These are phyloP conservation scores for Teleopsis dalmanni DNA, from an alignment of 1,140 invertebrate genomes.

Conservation along the genomic window DNA sequence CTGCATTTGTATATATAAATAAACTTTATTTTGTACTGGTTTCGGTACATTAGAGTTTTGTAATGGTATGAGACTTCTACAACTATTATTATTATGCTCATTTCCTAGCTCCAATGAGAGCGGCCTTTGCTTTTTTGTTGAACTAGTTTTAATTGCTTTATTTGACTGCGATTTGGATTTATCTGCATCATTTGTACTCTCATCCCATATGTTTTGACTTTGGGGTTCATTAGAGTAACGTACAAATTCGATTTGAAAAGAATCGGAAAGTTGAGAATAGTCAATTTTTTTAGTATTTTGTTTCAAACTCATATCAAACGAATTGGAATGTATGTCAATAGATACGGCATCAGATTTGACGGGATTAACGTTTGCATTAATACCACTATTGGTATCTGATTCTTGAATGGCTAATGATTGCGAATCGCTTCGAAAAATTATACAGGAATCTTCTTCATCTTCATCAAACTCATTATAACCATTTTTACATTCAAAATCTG, in stretches of 20 bases:
- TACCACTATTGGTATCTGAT: conserved; percentile 12
- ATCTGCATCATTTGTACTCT: conserved; percentile 14
- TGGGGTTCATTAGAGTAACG: conserved; percentile 19
- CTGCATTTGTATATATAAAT: conserved; percentile 97
- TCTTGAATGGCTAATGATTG: conserved; percentile 28
- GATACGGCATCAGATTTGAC: conserved; percentile 21
- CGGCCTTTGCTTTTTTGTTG: conserved; percentile 1
- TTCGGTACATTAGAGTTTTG: conserved; percentile 6
- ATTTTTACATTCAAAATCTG: conserved; percentile 17
- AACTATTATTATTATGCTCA: conserved; percentile 7
- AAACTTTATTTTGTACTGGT: conserved; percentile 49
- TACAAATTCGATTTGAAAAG: conserved; percentile 42
- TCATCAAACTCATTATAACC: conserved; percentile 22
- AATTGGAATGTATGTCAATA: conserved; percentile 36
- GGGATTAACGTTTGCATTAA: background rate
- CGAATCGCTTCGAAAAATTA: conserved; percentile 38
- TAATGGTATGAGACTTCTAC: background rate
- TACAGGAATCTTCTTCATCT: conserved; percentile 36
- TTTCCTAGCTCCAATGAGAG: conserved; percentile 2
- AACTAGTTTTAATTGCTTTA: background rate
- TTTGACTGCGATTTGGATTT: background rate
- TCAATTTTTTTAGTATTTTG: conserved; percentile 26
- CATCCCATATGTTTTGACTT: too few relatives aligned
- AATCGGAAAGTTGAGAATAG: conserved; percentile 34
- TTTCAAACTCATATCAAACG: conserved; percentile 22